A percentile compares a stretch with the other conserved stretches of the same genome.
Evolutionary conservation across 2,797 vertebrate species (phyloP).

Genomic region (Neoniphon sammara): DNA sequence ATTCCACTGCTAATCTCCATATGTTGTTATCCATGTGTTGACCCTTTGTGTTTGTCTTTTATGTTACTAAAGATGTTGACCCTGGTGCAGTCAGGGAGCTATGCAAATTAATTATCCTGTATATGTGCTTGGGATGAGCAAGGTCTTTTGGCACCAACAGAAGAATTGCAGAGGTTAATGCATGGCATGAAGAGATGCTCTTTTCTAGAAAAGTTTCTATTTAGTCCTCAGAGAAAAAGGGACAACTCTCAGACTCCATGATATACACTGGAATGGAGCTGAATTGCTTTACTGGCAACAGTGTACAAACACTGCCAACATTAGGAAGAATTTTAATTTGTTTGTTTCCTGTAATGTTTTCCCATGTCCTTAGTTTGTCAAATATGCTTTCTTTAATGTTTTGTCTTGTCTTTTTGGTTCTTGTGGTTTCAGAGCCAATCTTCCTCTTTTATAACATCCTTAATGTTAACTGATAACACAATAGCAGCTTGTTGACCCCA

Average conservation of each 20-base stretch:
- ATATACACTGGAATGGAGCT: not conserved
- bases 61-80: too few species aligned
- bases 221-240: not conserved
- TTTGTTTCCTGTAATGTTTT: conserved; percentile 30
- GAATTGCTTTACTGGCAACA: conserved; percentile 10
- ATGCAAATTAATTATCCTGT: not conserved
- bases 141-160: too few species aligned
- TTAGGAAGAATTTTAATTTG: not conserved
- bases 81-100: not conserved
- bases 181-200: not conserved
- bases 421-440: conserved; percentile 54
- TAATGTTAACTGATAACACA: conserved; percentile 46
- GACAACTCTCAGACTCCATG: conserved; percentile 9
- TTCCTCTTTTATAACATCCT: conserved; percentile 40
- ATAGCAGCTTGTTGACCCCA: conserved; percentile 56
- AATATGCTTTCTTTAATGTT: conserved; percentile 30
- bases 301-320: not conserved
- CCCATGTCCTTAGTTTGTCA: conserved; percentile 32
- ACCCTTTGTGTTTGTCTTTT: not conserved
- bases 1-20: too few species aligned
- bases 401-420: conserved; percentile 49
- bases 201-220: not conserved
- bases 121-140: not conserved
- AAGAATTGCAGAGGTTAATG: not conserved
- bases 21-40: not conserved